These are phyloP conservation scores for Ennomos fuscantarius DNA, from an alignment of 2,888 invertebrate species.

Conservation along the genomic window DNA sequence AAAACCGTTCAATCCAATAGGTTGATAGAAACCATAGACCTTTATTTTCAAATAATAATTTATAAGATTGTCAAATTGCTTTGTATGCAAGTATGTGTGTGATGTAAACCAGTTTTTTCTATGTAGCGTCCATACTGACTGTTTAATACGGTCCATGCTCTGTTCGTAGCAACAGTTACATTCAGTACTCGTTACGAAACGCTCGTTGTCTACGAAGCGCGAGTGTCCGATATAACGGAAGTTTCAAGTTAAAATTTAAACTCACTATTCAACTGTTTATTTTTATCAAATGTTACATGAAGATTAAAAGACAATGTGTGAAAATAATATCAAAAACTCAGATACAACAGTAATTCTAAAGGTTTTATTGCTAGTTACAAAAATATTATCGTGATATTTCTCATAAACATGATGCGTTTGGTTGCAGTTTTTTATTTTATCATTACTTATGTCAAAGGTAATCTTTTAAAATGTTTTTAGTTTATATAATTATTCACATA, in stretches of 20 bases:
- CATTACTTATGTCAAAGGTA: slow-evolving; percentile 63
- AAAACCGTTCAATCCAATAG: too few species aligned
- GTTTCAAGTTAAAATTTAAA: slow-evolving; percentile 6
- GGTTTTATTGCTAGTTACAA: slow-evolving; percentile 9
- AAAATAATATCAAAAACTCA: slow-evolving; percentile 4
- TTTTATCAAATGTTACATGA: not conserved
- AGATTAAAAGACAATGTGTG: not conserved
- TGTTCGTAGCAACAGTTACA: slow-evolving; percentile 78
- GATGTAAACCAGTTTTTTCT: not conserved
- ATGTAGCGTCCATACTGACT: slow-evolving; percentile 14
- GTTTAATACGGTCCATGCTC: slow-evolving; percentile 38
- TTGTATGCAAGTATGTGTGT: not conserved
- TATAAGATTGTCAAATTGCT: too few species aligned
- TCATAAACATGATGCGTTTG: slow-evolving; percentile 52
- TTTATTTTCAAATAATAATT: too few species aligned
- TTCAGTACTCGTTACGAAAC: slow-evolving; percentile 63
- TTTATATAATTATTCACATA: too few species aligned
- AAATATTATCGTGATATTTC: slow-evolving; percentile 20
- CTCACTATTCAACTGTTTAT: not conserved
- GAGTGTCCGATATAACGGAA: slow-evolving; percentile 25
- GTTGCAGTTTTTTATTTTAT: slow-evolving; percentile 55
- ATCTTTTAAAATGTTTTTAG: not conserved
- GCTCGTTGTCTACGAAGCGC: slow-evolving; percentile 54
- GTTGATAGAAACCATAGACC: too few species aligned
- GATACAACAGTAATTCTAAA: not conserved